Evolutionary conservation across 2,113 vertebrate species (phyloP).

Genomic region (Sylvia atricapilla): DNA sequence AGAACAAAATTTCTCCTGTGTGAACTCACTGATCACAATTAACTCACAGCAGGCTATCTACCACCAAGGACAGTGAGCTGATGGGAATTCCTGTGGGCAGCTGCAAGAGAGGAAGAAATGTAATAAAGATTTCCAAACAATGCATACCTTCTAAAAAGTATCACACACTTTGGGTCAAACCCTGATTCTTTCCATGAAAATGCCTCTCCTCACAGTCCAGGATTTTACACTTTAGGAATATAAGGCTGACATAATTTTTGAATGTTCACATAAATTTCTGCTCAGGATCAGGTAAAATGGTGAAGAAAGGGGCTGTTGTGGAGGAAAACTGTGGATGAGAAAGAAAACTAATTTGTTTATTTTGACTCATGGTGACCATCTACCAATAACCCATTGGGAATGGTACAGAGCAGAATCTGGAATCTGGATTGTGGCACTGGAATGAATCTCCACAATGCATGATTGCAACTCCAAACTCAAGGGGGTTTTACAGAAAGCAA

Average conservation of each 20-base stretch:
- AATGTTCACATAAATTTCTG: not conserved
- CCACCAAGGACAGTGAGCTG: not conserved
- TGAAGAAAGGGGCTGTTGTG: not conserved
- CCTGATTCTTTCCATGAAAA: not conserved
- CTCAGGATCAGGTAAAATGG: not conserved
- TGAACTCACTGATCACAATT: not conserved
- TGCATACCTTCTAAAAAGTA: not conserved
- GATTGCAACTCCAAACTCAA: not conserved
- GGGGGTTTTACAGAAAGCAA: accelerated
- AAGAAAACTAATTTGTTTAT: not conserved
- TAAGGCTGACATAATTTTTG: not conserved
- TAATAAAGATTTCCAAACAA: not conserved
- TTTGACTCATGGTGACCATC: not conserved
- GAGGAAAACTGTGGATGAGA: not conserved
- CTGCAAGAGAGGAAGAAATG: not conserved
- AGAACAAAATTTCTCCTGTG: not conserved
- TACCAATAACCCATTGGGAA: not conserved
- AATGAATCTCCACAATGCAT: not conserved
- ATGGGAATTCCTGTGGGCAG: not conserved
- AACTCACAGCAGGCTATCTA: not conserved
- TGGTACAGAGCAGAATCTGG: not conserved
- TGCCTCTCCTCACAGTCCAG: not conserved
- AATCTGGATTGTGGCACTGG: not conserved
- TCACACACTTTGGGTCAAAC: not conserved
- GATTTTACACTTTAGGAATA: not conserved